A percentile compares a stretch with the other conserved stretches of the same genome.
phyloP scores from a whole-genome alignment of 2,113 vertebrate genomes.

The Sigmodon hispidus region DNA sequence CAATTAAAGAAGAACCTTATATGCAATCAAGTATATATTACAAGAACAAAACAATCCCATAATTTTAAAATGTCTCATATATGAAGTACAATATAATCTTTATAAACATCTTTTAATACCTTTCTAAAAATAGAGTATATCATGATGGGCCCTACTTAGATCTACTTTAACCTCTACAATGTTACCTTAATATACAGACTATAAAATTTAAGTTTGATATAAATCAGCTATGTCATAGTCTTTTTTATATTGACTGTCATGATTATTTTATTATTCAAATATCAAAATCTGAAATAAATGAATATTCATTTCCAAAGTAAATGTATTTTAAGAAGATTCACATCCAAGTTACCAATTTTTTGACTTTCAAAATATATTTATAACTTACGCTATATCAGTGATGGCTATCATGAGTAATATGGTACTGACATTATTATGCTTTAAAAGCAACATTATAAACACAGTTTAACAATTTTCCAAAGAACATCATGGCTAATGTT shows the following conservation, averaged over 20 bases:
- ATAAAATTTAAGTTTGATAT: conserved; percentile 32
- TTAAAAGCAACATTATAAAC: conserved; percentile 33
- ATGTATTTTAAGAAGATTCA: neutral
- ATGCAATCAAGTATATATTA: accelerated
- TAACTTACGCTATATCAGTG: neutral
- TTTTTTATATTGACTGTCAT: neutral
- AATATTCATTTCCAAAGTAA: neutral
- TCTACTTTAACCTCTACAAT: neutral
- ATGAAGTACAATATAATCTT: neutral
- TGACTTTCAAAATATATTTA: neutral
- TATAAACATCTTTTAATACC: neutral
- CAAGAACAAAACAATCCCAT: neutral
- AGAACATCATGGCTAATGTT: neutral
- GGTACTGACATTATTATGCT: neutral
- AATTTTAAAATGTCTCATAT: neutral
- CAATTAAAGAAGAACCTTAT: neutral
- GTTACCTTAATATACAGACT: neutral
- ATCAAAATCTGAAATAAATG: neutral
- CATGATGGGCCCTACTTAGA: neutral
- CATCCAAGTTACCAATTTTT: neutral
- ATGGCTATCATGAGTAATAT: neutral
- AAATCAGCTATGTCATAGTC: neutral
- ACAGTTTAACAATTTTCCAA: neutral
- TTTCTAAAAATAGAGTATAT: neutral
- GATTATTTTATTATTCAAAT: neutral